phyloP scores from a whole-genome alignment of 2,888 invertebrate species.

The Chymomyza procnemis region DNA sequence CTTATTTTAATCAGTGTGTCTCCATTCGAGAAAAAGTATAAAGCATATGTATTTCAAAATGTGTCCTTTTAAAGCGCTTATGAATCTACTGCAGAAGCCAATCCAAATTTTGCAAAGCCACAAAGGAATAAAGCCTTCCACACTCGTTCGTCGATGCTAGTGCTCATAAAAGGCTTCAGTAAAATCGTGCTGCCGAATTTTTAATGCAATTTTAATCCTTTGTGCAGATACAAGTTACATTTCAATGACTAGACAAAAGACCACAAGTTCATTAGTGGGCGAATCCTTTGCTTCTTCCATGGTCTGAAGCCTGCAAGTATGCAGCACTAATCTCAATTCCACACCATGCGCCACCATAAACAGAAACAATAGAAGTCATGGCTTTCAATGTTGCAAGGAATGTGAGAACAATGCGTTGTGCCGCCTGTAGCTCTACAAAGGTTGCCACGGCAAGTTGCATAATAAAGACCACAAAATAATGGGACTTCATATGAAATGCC shows the following conservation, averaged over 20 bases:
- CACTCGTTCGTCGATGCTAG: no score
- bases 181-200: no score
- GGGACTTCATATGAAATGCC: neutral
- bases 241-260: neutral
- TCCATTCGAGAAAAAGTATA: no score
- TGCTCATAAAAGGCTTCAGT: no score
- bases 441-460: neutral
- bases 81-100: no score
- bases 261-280: neutral
- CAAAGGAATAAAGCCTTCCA: no score
- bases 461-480: neutral
- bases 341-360: neutral
- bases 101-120: no score
- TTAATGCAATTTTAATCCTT: no score
- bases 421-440: neutral
- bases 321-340: neutral
- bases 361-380: no score
- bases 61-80: no score
- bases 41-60: no score
- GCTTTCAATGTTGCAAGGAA: neutral
- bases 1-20: no score
- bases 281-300: neutral
- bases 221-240: neutral
- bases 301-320: neutral
- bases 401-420: neutral